Evolutionary conservation across 1,140 invertebrate species (phyloP).

Genomic region (Anastatus disparis): DNA sequence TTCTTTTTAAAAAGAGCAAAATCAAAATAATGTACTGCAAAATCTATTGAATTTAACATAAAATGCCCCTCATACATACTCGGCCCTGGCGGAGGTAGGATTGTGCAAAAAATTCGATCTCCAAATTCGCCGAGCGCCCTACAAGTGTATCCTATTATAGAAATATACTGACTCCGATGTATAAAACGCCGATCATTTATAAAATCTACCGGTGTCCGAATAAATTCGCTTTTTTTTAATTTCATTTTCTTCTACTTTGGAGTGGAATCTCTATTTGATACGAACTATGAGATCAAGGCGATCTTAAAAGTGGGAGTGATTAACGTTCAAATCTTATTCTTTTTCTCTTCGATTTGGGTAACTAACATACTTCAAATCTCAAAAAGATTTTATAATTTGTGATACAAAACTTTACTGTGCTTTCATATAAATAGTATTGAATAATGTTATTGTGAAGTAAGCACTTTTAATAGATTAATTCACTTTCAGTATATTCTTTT

Average conservation of each 20-base stretch:
- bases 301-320: slow-evolving; percentile 32
- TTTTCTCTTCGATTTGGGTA: background rate
- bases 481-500: slow-evolving; percentile 7
- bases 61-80: slow-evolving; percentile 14
- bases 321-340: slow-evolving; percentile 11
- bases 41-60: slow-evolving; percentile 32
- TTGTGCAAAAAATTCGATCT: slow-evolving; percentile 44
- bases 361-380: slow-evolving; percentile 6
- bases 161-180: slow-evolving; percentile 38
- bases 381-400: slow-evolving; percentile 13
- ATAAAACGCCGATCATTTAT: slow-evolving; percentile 33
- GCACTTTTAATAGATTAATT: slow-evolving; percentile 13
- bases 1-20: no score
- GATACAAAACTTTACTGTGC: slow-evolving; percentile 21
- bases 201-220: slow-evolving; percentile 21
- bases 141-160: slow-evolving; percentile 30
- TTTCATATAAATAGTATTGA: slow-evolving; percentile 32
- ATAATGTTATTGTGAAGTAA: slow-evolving; percentile 10
- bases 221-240: slow-evolving; percentile 31
- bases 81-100: slow-evolving; percentile 42
- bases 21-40: background rate
- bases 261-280: slow-evolving; percentile 34
- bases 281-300: slow-evolving; percentile 40
- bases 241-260: slow-evolving; percentile 23
- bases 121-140: slow-evolving; percentile 20